Base-by-base conservation (phyloP, 2,113 vertebrate species). In the Struthidea cinerea region DNA sequence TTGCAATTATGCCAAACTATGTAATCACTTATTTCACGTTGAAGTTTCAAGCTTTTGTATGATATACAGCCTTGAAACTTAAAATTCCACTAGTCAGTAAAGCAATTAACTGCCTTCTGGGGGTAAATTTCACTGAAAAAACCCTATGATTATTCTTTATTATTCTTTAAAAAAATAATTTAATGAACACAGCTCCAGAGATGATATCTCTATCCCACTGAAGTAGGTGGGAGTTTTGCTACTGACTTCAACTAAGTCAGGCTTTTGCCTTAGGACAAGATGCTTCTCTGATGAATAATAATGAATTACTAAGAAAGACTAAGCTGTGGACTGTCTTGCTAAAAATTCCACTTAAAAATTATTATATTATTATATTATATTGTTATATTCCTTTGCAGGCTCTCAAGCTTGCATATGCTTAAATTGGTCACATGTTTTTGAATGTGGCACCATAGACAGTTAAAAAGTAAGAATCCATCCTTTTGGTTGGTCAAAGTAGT, bases 1-100 rank as follows among this genome's bases (percentile, higher is more conserved):
- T 96, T 97, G 95, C 95, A 97, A 95, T 96, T 97, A 96, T 97
- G 96, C 96, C 95, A 95, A 96, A 96, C 93, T 95, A 96, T 97
- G 94, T 97, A 97, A 96, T 96, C 96, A 97, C 94, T 95, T 96
- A 91, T 96, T 97, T 96, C 94, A 96, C 87, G 88, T 96, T 1
- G 63, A 95, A 96, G 70, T 90, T 96, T 97, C 84, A 94, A 96
- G 82, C 59, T 94, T 95, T 94, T 92, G 57, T 97, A 93, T 90
- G 67, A 94, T 93, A 91, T 15, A 2, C 88, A 93, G 94, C 55
- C 78, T 93, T 85, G 64, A 96, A 95, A 93, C 56, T 94, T 93
- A 84, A 94, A 94, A 96, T 90, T 94, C 87, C 47, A 78, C 79
- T 83, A 93, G 50, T 85, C 70, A 47, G 67, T 85, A 90, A 96